These are phyloP conservation scores for Periophthalmodon schlosseri DNA, from an alignment of 2,113 vertebrate species.

Conservation along the genomic window DNA sequence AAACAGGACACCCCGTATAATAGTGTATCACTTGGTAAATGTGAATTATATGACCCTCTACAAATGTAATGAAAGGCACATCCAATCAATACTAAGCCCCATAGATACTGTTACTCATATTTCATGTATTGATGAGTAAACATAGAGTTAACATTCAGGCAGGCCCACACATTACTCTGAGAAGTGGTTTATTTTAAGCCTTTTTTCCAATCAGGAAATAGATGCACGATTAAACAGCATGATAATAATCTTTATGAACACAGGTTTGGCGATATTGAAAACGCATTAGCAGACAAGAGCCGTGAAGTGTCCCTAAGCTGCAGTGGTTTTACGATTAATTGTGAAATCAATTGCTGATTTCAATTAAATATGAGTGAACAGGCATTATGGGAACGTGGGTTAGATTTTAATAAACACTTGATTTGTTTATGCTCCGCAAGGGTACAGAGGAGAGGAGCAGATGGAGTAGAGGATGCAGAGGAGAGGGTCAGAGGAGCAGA, in stretches of 20 bases:
- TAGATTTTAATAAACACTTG: background rate
- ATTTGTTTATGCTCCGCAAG: background rate
- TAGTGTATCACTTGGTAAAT: no score
- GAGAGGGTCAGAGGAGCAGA: background rate
- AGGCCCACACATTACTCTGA: background rate
- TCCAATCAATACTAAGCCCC: no score
- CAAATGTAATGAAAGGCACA: no score
- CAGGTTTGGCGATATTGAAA: slow-evolving; percentile 2
- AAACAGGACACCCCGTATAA: no score
- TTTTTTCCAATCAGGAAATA: background rate
- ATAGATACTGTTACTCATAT: no score
- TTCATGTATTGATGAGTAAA: background rate
- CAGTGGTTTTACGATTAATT: slow-evolving; percentile 35
- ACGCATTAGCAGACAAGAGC: slow-evolving; percentile 3
- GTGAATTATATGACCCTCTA: no score
- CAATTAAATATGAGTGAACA: slow-evolving; percentile 18
- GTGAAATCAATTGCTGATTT: slow-evolving; percentile 34
- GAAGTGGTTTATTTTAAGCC: background rate
- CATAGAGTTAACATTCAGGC: background rate
- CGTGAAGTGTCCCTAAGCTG: slow-evolving; percentile 8
- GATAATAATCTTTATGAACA: background rate
- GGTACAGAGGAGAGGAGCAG: background rate
- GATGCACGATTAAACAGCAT: background rate
- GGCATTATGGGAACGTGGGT: slow-evolving; percentile 14
- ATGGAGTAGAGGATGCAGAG: background rate